phyloP scores from a whole-genome alignment of 2,113 vertebrate genomes.

The Brachirus orientalis region DNA sequence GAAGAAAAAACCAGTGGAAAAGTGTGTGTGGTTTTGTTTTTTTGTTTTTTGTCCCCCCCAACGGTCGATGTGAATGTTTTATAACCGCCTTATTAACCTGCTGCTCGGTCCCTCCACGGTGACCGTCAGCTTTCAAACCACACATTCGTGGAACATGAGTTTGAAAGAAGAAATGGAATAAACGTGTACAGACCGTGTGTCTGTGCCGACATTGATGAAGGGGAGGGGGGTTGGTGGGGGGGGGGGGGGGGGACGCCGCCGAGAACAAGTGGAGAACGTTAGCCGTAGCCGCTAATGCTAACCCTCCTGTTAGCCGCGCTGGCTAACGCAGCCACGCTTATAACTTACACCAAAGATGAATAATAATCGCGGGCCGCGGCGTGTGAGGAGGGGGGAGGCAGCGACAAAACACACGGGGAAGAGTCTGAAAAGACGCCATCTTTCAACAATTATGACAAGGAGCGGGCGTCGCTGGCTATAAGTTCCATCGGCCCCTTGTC shows the following conservation, averaged over 20 bases:
- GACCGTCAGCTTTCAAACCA: background rate
- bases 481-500: constrained; percentile 79
- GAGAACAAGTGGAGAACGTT: constrained; percentile 76
- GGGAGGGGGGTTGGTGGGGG: constrained; percentile 12
- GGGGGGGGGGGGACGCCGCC: constrained; percentile 12
- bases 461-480: constrained; percentile 67
- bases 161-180: background rate
- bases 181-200: constrained; percentile 1
- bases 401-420: background rate
- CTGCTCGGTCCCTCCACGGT: background rate
- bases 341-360: constrained; percentile 62
- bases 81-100: constrained; percentile 44
- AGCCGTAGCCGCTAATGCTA: constrained; percentile 72
- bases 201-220: constrained; percentile 46
- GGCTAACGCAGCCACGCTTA: constrained; percentile 71
- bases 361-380: constrained; percentile 12
- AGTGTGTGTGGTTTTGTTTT: background rate
- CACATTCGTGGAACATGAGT: background rate
- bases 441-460: constrained; percentile 50
- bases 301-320: constrained; percentile 58
- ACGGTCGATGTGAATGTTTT: constrained; percentile 52
- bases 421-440: constrained; percentile 60
- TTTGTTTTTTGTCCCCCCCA: constrained; percentile 50
- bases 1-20: background rate
- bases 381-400: background rate